Percentiles rank a stretch among this genome's conserved stretches.
Conservation (phyloP, 2,888 invertebrate species). For the Pyralis farinalis region DNA sequence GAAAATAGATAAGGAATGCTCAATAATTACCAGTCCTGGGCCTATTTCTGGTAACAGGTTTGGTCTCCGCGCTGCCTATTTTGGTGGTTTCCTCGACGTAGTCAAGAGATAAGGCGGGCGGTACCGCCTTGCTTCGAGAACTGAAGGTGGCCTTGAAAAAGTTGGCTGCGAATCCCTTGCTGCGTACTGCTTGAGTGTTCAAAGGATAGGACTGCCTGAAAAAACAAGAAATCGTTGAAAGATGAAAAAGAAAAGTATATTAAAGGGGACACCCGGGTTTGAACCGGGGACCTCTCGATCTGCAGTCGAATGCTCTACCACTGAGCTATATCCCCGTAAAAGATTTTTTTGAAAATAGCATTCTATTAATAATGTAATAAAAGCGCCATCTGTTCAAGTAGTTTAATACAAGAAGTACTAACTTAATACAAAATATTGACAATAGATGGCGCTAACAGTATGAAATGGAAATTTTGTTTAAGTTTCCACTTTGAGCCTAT, state of each 20-base stretch:
- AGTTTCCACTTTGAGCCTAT: no score
- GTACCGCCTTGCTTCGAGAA: conserved; percentile 69
- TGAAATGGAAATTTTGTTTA: neutral
- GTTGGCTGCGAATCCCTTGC: conserved; percentile 57
- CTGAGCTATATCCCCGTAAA: conserved; percentile 73
- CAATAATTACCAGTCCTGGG: conserved; percentile 61
- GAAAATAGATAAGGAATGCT: no score
- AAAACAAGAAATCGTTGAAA: conserved; percentile 17
- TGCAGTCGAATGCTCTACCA: conserved; percentile 80
- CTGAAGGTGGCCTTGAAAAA: conserved; percentile 74
- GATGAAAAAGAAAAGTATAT: conserved; percentile 13
- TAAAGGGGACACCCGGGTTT: conserved; percentile 78
- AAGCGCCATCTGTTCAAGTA: conserved; percentile 31
- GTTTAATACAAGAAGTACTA: neutral
- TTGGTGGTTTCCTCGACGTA: conserved; percentile 59
- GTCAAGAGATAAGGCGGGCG: conserved; percentile 39
- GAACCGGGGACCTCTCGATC: conserved; percentile 80
- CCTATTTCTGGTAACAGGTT: conserved; percentile 71
- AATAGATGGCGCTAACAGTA: conserved; percentile 48
- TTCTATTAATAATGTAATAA: conserved; percentile 11
- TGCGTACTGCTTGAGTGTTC: conserved; percentile 28
- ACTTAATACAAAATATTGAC: conserved; percentile 11
- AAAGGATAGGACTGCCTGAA: conserved; percentile 39
- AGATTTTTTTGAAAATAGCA: conserved; percentile 22
- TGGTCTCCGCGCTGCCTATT: conserved; percentile 77